phyloP scores from a whole-genome alignment of 2,113 vertebrate genomes.

The Microtus richardsoni region DNA sequence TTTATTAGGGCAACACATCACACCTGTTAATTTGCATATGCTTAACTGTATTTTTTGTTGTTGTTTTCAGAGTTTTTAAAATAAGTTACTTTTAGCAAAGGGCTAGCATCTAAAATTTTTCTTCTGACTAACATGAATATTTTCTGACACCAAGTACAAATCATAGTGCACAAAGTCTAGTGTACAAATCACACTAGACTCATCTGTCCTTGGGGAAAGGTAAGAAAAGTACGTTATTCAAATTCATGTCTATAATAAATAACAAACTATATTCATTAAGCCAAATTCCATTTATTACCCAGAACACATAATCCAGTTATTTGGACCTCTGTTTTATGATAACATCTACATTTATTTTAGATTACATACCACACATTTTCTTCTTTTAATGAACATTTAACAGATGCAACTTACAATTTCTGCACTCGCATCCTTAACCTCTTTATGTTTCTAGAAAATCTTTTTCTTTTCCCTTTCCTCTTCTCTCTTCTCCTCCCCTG shows the following conservation, averaged over 20 bases:
- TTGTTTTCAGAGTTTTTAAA: background rate
- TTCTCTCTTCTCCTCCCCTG: no score
- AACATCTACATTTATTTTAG: background rate
- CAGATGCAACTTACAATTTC: background rate
- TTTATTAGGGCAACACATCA: background rate
- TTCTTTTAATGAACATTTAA: background rate
- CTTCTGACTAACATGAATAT: background rate
- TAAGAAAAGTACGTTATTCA: background rate
- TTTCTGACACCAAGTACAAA: background rate
- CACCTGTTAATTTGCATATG: background rate
- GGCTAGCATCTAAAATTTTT: background rate
- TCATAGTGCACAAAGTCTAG: background rate
- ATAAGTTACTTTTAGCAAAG: background rate
- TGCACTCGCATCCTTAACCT: background rate
- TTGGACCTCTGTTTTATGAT: background rate
- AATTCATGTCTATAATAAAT: background rate
- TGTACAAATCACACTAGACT: no score
- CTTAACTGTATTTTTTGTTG: background rate
- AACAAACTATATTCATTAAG: background rate
- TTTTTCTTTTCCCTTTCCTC: background rate
- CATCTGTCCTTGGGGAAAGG: background rate
- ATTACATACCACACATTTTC: background rate
- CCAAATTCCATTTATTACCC: background rate
- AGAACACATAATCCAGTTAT: background rate
- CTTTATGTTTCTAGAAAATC: background rate